Percentiles rank a stretch among this genome's conserved stretches.
Evolutionary conservation across 2,888 invertebrate species (phyloP).

Genomic region (Pheosia gnoma): DNA sequence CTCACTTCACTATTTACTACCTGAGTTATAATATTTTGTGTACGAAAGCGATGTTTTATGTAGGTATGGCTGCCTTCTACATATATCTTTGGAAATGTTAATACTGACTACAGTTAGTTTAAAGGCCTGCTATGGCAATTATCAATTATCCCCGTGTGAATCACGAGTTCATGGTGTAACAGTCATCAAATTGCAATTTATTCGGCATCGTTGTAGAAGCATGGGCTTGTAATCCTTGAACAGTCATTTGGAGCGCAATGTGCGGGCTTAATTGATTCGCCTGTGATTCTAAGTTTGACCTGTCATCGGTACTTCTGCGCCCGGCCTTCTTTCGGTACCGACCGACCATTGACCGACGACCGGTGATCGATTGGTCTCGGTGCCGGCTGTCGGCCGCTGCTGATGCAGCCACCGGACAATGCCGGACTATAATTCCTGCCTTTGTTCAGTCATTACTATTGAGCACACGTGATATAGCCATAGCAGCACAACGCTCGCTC

Average conservation of each 20-base stretch:
- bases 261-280: conserved; percentile 13
- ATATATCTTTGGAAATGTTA: no score
- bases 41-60: no score
- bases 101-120: background rate
- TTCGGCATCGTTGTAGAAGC: conserved; percentile 10
- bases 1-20: no score
- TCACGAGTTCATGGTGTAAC: conserved; percentile 3
- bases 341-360: background rate
- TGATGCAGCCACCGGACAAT: background rate
- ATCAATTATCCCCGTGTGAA: background rate
- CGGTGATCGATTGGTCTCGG: conserved; percentile 1
- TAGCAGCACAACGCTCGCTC: background rate
- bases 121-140: background rate
- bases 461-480: no score
- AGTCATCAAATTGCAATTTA: conserved; percentile 7
- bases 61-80: no score
- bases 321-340: background rate
- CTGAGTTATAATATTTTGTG: no score
- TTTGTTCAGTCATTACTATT: no score
- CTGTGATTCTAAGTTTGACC: conserved; percentile 9
- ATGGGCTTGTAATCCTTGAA: conserved; percentile 11
- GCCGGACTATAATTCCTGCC: background rate
- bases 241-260: conserved; percentile 9
- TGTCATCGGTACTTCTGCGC: background rate
- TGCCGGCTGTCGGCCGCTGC: background rate